Base-by-base conservation (phyloP, 2,113 vertebrate species). In the Oxyruncus cristatus region DNA sequence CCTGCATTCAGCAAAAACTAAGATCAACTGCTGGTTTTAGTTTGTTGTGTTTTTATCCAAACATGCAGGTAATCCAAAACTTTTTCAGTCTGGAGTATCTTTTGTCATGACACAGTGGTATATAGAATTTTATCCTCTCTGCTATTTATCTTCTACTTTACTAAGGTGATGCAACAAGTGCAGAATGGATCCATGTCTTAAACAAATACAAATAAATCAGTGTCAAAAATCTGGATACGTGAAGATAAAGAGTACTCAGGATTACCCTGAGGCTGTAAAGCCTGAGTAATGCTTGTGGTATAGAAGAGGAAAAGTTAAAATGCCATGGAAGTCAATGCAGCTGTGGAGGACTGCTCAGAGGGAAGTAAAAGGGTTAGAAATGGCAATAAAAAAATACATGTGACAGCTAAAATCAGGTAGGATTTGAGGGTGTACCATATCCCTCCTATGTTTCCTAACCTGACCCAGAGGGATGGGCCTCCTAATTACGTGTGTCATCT, bases 351-450 rank as follows among this genome's bases (percentile, higher is more conserved):
- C 88, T 94, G 85, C 67, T 88, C 62, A 89, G 85, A 89, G 19
- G 85, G 67, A 93, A 92, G 58, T 79, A 92, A 94, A 91, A 96
- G 79, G 81, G 66, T 94, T 88, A 88, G 27, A 56, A 77, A 95
- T 14, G 42, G 82, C 42, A 73, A 73, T 70, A 62, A 74, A 94
- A 77, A 58, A 39, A 35, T 26, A 58, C 41, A 62, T 20, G 49
- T 0, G 4, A 85, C 16, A 85, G 62, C 37, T 88, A 78, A 87
- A 89, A 89, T 49, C 23, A 81, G 56, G 42, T 49, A 72, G 70
- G 12, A 5, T 61, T 56, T 79, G 49, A 89, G 28, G 50, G 53
- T 55, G 21, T 46, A 75, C 68, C 32, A 88, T 82, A 72, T 33
- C 33, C 67, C 18, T 90, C 46, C 42, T 77, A 41, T 3, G 3